phyloP scores from a whole-genome alignment of 1,140 invertebrate genomes.

The Sitodiplosis mosellana region DNA sequence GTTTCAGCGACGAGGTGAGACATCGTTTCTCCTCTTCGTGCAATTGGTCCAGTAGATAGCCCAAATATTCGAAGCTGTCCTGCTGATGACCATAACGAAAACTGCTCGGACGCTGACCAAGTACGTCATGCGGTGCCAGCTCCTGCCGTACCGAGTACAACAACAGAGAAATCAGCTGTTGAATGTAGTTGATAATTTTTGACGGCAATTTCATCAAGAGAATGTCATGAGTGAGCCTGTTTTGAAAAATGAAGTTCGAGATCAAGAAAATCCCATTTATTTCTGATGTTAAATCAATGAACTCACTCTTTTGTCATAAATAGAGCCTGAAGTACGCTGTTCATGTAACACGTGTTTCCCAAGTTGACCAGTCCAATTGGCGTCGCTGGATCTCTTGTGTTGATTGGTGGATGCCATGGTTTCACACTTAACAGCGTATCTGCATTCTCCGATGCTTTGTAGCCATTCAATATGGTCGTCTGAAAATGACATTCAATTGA shows the following conservation, averaged over 20 bases:
- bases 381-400: too few relatives aligned
- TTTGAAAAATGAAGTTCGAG: neutral
- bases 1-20: neutral
- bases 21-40: conserved; percentile 42
- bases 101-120: conserved; percentile 47
- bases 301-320: conserved; percentile 63
- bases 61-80: conserved; percentile 74
- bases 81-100: conserved; percentile 62
- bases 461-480: too few relatives aligned
- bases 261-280: neutral
- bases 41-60: conserved; percentile 49
- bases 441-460: too few relatives aligned
- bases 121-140: conserved; percentile 48
- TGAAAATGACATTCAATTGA: too few relatives aligned
- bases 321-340: conserved; percentile 64
- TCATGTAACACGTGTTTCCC: conserved; percentile 78
- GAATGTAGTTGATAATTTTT: conserved; percentile 43
- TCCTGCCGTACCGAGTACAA: conserved; percentile 42
- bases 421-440: too few relatives aligned
- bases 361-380: conserved; percentile 56
- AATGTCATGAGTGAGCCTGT: conserved; percentile 39
- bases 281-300: conserved; percentile 12
- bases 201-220: conserved; percentile 29
- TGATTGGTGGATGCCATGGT: too few relatives aligned
- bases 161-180: conserved; percentile 54